Percentiles rank a stretch among this genome's conserved stretches.
Evolutionary conservation across 2,888 invertebrate species (phyloP).

Genomic region (Tipula confusa): DNA sequence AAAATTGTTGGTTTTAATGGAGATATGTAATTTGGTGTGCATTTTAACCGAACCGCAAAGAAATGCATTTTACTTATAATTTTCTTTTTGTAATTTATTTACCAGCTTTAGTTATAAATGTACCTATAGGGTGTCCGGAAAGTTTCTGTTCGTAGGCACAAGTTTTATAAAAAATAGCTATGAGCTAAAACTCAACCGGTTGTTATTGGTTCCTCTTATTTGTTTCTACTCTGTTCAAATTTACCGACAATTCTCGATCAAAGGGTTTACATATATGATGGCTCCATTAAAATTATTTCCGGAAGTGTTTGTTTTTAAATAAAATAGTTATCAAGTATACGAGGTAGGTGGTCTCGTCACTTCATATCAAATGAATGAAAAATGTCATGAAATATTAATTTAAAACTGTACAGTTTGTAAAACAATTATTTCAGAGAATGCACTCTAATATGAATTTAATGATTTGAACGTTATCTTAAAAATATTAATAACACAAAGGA

Average conservation of each 20-base stretch:
- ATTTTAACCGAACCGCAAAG: not conserved
- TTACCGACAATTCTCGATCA: no score
- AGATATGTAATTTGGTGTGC: not conserved
- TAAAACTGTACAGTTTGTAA: not conserved
- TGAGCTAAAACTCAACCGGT: no score
- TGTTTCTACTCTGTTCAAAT: no score
- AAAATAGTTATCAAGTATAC: not conserved
- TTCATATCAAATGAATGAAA: not conserved
- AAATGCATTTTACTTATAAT: not conserved
- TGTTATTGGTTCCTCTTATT: no score
- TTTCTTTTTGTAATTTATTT: not conserved
- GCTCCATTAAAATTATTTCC: not conserved
- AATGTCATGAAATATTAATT: not conserved
- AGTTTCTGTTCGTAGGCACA: no score
- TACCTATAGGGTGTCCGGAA: no score
- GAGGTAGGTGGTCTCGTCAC: not conserved
- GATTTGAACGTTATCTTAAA: slow-evolving; percentile 20
- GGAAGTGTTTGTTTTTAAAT: not conserved
- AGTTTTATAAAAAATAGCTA: no score
- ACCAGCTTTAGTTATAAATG: no score
- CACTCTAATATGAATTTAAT: slow-evolving; percentile 1
- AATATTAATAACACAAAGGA: not conserved
- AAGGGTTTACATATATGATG: not conserved
- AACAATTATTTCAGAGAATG: not conserved
- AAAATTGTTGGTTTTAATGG: not conserved